A percentile compares a stretch with the other conserved stretches of the same genome.
Evolutionary conservation across 2,888 invertebrate genomes (phyloP).

Genomic region (Malthinus flaveolus): DNA sequence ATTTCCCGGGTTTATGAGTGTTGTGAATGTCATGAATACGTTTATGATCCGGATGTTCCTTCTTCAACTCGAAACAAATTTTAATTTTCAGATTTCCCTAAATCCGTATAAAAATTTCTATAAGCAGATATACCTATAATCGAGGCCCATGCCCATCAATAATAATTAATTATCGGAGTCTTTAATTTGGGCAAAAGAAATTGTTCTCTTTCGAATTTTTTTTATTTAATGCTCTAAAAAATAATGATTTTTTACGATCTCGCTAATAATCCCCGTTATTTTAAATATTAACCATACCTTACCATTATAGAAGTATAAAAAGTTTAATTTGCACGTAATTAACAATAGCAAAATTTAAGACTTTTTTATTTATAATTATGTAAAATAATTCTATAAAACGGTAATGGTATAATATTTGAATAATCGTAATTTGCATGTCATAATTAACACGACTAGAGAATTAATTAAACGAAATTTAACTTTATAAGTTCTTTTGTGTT

Average conservation of each 20-base stretch:
- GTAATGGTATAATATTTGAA: too few relatives aligned
- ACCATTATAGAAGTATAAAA: not conserved
- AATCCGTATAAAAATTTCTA: not conserved
- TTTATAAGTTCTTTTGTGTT: too few relatives aligned
- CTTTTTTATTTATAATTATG: conserved; percentile 2
- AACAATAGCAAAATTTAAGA: conserved; percentile 6
- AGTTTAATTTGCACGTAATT: not conserved
- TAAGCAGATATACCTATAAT: not conserved
- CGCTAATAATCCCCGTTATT: not conserved
- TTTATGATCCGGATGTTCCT: conserved; percentile 20
- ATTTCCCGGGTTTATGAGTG: conserved; percentile 33
- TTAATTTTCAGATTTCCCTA: not conserved
- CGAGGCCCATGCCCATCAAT: too few relatives aligned
- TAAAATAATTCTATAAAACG: not conserved
- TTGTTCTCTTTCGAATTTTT: not conserved
- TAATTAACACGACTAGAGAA: too few relatives aligned
- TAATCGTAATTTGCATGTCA: too few relatives aligned
- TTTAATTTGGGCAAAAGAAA: too few relatives aligned
- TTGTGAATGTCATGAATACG: conserved; percentile 33
- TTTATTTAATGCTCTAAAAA: conserved; percentile 6
- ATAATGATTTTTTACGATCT: not conserved
- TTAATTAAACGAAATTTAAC: too few relatives aligned
- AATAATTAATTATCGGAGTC: too few relatives aligned
- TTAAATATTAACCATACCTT: not conserved
- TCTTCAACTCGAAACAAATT: not conserved